phyloP scores from a whole-genome alignment of 2,797 vertebrate species.

The Rallus crepitans region DNA sequence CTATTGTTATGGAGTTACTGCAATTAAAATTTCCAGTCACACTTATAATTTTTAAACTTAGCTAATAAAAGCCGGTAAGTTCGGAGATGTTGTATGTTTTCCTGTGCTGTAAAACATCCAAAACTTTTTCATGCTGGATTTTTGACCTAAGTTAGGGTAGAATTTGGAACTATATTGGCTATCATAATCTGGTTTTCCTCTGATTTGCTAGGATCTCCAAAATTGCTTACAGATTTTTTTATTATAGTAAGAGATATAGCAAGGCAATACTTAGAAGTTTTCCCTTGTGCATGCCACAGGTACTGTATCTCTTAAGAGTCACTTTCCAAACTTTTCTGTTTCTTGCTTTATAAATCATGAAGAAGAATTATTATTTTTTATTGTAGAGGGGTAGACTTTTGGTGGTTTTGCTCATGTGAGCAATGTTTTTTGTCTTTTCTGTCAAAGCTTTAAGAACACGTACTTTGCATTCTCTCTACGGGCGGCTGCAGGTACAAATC shows the following conservation, averaged over 20 bases:
- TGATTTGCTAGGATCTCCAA: not conserved
- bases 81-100: not conserved
- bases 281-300: not conserved
- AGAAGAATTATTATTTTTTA: not conserved
- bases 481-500: not conserved
- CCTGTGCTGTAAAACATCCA: not conserved
- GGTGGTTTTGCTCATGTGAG: not conserved
- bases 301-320: not conserved
- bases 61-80: not conserved
- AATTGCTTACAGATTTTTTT: not conserved
- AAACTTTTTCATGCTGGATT: not conserved
- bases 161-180: not conserved
- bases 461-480: not conserved
- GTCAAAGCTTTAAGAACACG: not conserved
- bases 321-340: not conserved
- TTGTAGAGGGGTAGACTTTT: not conserved
- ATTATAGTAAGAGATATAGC: not conserved
- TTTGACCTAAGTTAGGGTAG: not conserved
- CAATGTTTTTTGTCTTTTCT: not conserved
- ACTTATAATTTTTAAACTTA: slow-evolving; percentile 7
- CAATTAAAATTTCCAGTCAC: slow-evolving; percentile 40
- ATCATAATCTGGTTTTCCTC: not conserved
- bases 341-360: not conserved
- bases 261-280: not conserved
- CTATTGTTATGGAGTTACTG: slow-evolving; percentile 41